Percentiles rank a stretch among this genome's conserved stretches.
Evolutionary conservation across 2,888 invertebrate genomes (phyloP).

Genomic region (Agelastica alni): DNA sequence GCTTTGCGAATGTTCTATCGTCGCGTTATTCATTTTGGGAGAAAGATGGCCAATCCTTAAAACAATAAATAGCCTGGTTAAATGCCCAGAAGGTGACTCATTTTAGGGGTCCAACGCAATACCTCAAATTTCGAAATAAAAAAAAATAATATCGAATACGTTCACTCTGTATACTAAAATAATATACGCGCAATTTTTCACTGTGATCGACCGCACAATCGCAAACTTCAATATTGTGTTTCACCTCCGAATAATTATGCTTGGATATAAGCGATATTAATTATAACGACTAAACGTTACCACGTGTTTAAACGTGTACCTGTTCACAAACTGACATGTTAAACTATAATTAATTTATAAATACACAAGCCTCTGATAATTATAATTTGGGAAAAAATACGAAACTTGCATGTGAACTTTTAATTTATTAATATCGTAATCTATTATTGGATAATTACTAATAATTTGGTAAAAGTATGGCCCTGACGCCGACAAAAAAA

Average conservation of each 20-base stretch:
- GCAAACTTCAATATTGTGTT: constrained; percentile 12
- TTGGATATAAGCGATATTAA: constrained; percentile 3
- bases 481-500: too few species aligned
- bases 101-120: too few species aligned
- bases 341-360: constrained; percentile 8
- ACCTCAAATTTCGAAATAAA: too few species aligned
- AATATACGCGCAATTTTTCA: neutral
- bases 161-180: neutral
- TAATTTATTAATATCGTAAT: too few species aligned
- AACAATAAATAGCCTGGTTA: too few species aligned
- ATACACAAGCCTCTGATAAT: constrained; percentile 8
- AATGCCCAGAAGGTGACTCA: too few species aligned
- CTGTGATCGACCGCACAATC: constrained; percentile 4
- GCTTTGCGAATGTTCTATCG: too few species aligned
- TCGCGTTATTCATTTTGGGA: too few species aligned
- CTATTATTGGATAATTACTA: too few species aligned
- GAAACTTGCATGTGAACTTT: neutral
- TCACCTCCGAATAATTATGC: constrained; percentile 6
- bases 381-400: neutral
- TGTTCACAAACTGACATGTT: neutral
- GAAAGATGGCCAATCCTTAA: too few species aligned
- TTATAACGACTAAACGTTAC: constrained; percentile 2
- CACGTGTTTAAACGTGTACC: constrained; percentile 8
- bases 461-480: too few species aligned
- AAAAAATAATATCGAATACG: too few species aligned